Evolutionary conservation across 1,140 invertebrate genomes (phyloP), one percentile per base, ranked within the genome.

Genomic region (Drosophila repletoides): DNA sequence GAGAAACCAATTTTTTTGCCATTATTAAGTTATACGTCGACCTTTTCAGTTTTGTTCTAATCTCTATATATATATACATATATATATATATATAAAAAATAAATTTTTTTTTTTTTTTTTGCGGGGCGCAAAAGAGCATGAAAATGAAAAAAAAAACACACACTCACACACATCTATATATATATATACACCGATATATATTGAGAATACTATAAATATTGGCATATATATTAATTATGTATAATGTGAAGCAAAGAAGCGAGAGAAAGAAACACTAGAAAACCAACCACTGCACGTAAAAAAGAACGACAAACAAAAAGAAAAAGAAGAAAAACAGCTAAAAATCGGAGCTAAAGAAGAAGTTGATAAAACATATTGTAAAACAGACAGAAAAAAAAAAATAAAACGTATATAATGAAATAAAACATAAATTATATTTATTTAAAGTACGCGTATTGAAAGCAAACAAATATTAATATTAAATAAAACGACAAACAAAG

Each of bases 381-480:
- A 84, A 74, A 84, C 79, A 51, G 59, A 67, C 43, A 33, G 28
- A 46, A 40, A 48, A 38, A 31, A 4, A 21, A 52, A 40, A 46
- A 41, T 9, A 29, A 34, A 73, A 61, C 66, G 52, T 75, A 81
- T 76, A 81, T 69, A 75, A 67, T 66, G 72, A 75, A 58, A 65
- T 56, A 73, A 81, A 79, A 72, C 67, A 76, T 80, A 80, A 86
- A 86, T 86, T 86, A 86, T 86, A 86, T 86, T 86, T 86, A 86
- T 86, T 86, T 86, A 86, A 86, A 75, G 80, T 84, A 84, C 71
- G 79, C 79, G 79, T 77, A 86, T 86, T 84, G 76, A 86, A 86
- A 86, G 80, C 80, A 86, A 86, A 72, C 70, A 86, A 75, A 86
- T 86, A 86, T 86, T 86, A 86, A 86, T 86, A 86, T 86, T 86